Evolutionary conservation across 2,888 invertebrate species (phyloP), one percentile per base, ranked within the genome.

Genomic region (Dryobota labecula): DNA sequence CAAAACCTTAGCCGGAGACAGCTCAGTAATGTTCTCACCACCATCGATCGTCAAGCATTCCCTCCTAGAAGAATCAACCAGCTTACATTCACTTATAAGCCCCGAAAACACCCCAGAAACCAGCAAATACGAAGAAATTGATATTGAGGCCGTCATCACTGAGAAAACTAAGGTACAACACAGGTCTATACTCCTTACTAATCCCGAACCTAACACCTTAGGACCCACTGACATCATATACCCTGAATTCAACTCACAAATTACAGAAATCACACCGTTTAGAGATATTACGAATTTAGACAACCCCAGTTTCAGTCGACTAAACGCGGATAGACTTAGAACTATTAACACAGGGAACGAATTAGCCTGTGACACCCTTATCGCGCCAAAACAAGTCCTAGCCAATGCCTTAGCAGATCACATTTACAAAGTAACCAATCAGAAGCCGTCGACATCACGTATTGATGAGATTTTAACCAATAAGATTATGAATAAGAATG

Each of bases 11-110:
- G 97, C 97, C 24, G 97, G 97, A 7, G 97, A 98, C 89, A 97
- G 97, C 47, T 98, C 98, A 63, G 97, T 98, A 13, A 94, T 98
- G 86, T 98, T 98, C 92, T 98, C 98, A 0, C 98, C 99, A 0
- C 98, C 98, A 1, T 98, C 98, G 30, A 98, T 99, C 82, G 97
- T 98, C 87, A 98, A 98, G 90, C 97, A 98, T 88, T 97, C 98
- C 8, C 96, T 98, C 60, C 96, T 97, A 73, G 97, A 97, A 89
- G 97, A 96, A 79, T 96, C 97, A 2, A 97, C 97, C 63, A 96
- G 97, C 81, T 94, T 97, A 85, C 97, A 97, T 88, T 95, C 95
- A 73, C 87, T 95, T 0, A 90, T 95, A 76, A 94, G 94, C 78
- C 88, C 92, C 0, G 95, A 96, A 20, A 94, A 93, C 88, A 95